phyloP scores from a whole-genome alignment of 2,888 invertebrate species.

The Gibbula magus region DNA sequence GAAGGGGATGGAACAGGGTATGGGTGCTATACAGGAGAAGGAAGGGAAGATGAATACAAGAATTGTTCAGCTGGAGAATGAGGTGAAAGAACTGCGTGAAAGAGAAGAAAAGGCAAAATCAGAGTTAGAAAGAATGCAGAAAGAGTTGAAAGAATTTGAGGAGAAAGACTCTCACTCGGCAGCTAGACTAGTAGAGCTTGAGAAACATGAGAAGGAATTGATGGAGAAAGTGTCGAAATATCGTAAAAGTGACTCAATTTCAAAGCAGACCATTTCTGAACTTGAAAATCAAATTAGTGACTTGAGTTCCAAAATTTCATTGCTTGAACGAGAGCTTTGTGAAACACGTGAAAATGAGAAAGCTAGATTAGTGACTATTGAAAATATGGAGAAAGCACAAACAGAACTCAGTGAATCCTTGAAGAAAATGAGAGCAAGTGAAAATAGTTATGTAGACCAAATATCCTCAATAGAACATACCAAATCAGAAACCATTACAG shows the following conservation, averaged over 20 bases:
- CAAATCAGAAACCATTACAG: not conserved
- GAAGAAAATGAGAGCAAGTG: constrained; percentile 5
- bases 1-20: constrained; percentile 22
- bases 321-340: constrained; percentile 15
- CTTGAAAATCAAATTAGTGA: constrained; percentile 26
- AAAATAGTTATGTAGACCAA: not conserved
- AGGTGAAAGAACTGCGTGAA: constrained; percentile 52
- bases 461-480: constrained; percentile 12
- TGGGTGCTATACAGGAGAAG: constrained; percentile 48
- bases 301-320: constrained; percentile 1
- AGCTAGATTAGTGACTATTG: not conserved
- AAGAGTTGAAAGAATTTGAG: constrained; percentile 51
- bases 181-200: constrained; percentile 42
- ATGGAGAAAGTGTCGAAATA: constrained; percentile 40
- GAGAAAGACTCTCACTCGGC: constrained; percentile 43
- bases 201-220: constrained; percentile 51
- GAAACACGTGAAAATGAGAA: constrained; percentile 12
- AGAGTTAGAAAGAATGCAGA: constrained; percentile 26
- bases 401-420: constrained; percentile 15
- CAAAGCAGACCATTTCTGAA: constrained; percentile 17
- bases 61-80: constrained; percentile 48
- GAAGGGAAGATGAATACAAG: constrained; percentile 50
- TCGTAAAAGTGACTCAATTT: not conserved
- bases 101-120: constrained; percentile 47
- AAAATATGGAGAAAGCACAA: constrained; percentile 2